A percentile compares a stretch with the other conserved stretches of the same genome.
Conservation (phyloP, 2,888 invertebrate species). For the Leucophora obtusa region DNA sequence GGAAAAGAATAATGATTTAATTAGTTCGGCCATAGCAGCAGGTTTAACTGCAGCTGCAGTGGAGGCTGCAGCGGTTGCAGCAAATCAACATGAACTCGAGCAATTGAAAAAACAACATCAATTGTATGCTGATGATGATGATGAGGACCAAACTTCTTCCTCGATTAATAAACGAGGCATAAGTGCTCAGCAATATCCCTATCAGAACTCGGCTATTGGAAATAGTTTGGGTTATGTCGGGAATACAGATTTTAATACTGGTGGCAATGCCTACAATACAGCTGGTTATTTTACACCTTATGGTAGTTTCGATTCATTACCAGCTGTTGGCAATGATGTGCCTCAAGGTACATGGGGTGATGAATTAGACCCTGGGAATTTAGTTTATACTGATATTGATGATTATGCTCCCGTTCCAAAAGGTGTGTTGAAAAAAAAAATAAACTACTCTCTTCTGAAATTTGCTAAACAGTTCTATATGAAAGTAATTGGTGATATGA, state of each 20-base stretch:
- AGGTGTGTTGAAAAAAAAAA: slow-evolving; percentile 62
- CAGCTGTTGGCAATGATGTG: slow-evolving; percentile 64
- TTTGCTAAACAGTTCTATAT: no score
- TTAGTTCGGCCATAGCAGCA: slow-evolving; percentile 68
- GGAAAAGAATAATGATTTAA: slow-evolving; percentile 68
- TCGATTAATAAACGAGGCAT: slow-evolving; percentile 75
- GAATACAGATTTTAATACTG: slow-evolving; percentile 37
- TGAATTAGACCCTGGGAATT: slow-evolving; percentile 73
- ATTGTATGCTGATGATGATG: slow-evolving; percentile 63
- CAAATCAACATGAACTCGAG: slow-evolving; percentile 67
- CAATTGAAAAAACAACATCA: slow-evolving; percentile 65
- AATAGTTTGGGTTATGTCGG: slow-evolving; percentile 24
- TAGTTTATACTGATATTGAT: slow-evolving; percentile 74
- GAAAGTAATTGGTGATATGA: no score
- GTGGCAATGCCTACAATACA: slow-evolving; percentile 34
- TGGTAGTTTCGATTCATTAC: slow-evolving; percentile 40
- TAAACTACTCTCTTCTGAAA: no score
- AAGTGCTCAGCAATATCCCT: slow-evolving; percentile 69
- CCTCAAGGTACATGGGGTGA: slow-evolving; percentile 76
- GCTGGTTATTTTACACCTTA: slow-evolving; percentile 67
- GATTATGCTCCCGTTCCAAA: slow-evolving; percentile 74
- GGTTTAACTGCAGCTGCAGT: slow-evolving; percentile 71
- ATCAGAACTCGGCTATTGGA: slow-evolving; percentile 35
- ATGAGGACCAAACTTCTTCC: slow-evolving; percentile 63
- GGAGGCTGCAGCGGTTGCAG: slow-evolving; percentile 72